These are phyloP conservation scores for Papilio helenus DNA, from an alignment of 1,140 invertebrate genomes.

Conservation along the genomic window DNA sequence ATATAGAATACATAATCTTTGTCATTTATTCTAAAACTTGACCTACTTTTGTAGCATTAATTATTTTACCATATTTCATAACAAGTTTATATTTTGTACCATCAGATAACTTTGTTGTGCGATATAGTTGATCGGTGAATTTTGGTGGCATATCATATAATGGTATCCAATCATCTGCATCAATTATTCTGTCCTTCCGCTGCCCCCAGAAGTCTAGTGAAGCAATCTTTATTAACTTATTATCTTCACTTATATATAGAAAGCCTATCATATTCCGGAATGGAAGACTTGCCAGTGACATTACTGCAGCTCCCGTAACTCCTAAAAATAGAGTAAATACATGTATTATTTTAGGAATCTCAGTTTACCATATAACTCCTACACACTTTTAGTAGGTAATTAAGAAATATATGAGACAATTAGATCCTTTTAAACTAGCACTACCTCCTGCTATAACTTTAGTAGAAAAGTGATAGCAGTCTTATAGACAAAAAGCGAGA, in stretches of 20 bases:
- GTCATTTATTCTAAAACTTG: slow-evolving; percentile 66
- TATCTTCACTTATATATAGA: slow-evolving; percentile 83
- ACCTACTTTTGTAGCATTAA: slow-evolving; percentile 64
- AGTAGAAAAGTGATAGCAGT: too few species aligned
- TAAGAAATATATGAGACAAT: too few species aligned
- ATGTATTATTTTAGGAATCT: background rate
- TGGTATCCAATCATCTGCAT: slow-evolving; percentile 77
- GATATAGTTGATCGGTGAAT: slow-evolving; percentile 66
- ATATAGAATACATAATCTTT: slow-evolving; percentile 36
- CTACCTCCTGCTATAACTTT: too few species aligned
- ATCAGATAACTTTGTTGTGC: slow-evolving; percentile 65
- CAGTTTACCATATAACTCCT: too few species aligned
- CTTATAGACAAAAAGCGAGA: background rate
- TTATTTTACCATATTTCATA: slow-evolving; percentile 66
- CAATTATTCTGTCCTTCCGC: slow-evolving; percentile 78
- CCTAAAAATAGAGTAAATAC: slow-evolving; percentile 71
- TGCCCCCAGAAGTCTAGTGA: slow-evolving; percentile 84
- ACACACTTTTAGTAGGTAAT: too few species aligned
- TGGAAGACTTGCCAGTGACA: slow-evolving; percentile 69
- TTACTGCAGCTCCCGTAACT: slow-evolving; percentile 64
- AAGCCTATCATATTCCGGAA: slow-evolving; percentile 83
- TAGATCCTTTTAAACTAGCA: too few species aligned
- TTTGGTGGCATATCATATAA: slow-evolving; percentile 70
- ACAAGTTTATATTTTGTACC: slow-evolving; percentile 73
- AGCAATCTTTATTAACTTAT: slow-evolving; percentile 81